Evolutionary conservation across 2,113 vertebrate species (phyloP).

Genomic region (Glaucomys volans): DNA sequence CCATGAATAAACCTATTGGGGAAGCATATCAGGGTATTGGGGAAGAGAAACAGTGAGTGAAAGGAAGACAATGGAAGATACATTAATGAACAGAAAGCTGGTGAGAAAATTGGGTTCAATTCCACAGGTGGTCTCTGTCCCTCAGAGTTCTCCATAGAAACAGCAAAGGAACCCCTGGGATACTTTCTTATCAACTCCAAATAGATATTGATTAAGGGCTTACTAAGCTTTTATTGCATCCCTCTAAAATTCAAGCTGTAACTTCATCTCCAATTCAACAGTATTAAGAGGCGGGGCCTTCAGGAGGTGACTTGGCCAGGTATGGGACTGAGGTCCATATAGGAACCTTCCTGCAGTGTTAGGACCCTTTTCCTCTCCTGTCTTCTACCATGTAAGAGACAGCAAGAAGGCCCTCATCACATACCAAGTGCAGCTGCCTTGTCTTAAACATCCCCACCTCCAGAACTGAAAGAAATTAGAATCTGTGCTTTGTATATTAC

Average conservation of each 20-base stretch:
- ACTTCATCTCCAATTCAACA: not conserved
- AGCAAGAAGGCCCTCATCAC: not conserved
- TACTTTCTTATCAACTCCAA: not conserved
- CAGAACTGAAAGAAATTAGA: not conserved
- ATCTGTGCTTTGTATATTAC: not conserved
- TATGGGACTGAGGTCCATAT: not conserved
- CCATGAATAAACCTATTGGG: not conserved
- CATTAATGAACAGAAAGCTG: not conserved
- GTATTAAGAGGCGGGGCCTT: not conserved
- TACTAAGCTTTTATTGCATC: not conserved
- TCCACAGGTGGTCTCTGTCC: not conserved
- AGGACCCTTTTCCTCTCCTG: not conserved
- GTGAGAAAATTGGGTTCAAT: not conserved
- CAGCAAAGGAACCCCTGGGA: not conserved
- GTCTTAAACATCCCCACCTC: not conserved
- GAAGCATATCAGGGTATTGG: too few species aligned
- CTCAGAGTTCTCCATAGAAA: too few species aligned
- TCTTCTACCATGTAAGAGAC: not conserved
- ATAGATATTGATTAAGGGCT: not conserved
- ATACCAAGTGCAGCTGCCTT: not conserved
- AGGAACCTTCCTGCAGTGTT: not conserved
- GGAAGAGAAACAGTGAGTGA: not conserved
- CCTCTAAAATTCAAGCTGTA: not conserved
- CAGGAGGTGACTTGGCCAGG: too few species aligned
- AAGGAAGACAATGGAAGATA: not conserved